These are phyloP conservation scores for Macroglossus sobrinus DNA, from an alignment of 2,113 vertebrate species.

Conservation along the genomic window DNA sequence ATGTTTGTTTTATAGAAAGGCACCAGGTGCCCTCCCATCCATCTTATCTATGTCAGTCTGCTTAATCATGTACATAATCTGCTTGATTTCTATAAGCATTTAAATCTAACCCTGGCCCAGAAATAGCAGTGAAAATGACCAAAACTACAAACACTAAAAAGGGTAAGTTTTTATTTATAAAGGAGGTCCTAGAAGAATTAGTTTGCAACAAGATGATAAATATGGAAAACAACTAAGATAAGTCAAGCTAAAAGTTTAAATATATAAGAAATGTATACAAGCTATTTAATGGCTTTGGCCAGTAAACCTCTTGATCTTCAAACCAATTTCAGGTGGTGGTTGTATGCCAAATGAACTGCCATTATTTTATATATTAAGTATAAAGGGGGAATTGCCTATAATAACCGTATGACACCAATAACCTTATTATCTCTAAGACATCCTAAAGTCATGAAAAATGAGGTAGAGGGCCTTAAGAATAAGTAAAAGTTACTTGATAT, in stretches of 20 bases:
- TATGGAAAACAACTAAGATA: neutral
- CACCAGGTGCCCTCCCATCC: neutral
- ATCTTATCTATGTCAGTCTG: neutral
- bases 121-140: neutral
- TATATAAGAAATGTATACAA: neutral
- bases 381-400: neutral
- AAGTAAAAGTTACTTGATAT: neutral
- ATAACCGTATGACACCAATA: neutral
- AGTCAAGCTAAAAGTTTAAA: neutral
- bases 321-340: neutral
- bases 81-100: neutral
- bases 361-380: neutral
- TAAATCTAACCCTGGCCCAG: neutral
- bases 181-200: neutral
- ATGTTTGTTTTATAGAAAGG: neutral
- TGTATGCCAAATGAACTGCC: neutral
- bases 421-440: neutral
- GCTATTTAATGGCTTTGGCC: neutral
- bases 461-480: neutral
- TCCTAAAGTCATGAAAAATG: neutral
- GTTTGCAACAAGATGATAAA: neutral
- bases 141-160: neutral
- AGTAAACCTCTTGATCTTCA: neutral
- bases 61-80: neutral
- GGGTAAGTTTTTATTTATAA: neutral